Evolutionary conservation across 37 sponge, comb jelly and placozoan species (phyloP).

Genomic region (Diacarnus erythraeanus): DNA sequence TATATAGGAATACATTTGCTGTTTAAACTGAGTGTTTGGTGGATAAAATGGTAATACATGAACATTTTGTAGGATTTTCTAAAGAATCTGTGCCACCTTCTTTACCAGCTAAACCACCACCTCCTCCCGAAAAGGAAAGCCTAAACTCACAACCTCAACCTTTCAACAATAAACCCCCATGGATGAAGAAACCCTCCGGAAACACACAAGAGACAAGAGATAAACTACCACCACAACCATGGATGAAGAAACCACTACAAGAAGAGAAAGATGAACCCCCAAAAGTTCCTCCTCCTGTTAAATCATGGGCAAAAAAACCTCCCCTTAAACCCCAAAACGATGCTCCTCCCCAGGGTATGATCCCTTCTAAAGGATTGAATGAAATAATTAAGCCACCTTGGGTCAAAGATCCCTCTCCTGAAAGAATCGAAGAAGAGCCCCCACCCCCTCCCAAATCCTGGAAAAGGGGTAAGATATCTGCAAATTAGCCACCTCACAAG

Average conservation of each 20-base stretch:
- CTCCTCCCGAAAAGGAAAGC: neutral
- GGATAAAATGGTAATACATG: no score
- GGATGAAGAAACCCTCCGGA: neutral
- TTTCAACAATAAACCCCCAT: neutral
- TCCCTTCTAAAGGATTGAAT: neutral
- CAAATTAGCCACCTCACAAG: neutral
- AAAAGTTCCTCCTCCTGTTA: neutral
- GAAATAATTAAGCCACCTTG: neutral
- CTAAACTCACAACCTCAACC: neutral
- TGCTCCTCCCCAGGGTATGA: neutral
- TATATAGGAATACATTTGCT: no score
- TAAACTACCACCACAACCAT: neutral
- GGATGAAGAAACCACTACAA: neutral
- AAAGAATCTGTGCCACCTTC: neutral
- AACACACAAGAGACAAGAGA: neutral
- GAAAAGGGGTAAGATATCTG: neutral
- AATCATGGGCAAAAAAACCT: constrained; percentile 1
- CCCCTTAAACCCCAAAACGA: neutral
- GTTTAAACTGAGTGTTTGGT: no score
- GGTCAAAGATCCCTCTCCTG: neutral
- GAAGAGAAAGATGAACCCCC: constrained; percentile 1
- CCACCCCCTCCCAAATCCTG: neutral
- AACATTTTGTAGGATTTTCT: no score
- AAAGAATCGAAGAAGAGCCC: neutral
- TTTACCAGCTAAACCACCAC: neutral